Base-by-base conservation (phyloP, 1,140 invertebrate species). In the Manduca sexta region DNA sequence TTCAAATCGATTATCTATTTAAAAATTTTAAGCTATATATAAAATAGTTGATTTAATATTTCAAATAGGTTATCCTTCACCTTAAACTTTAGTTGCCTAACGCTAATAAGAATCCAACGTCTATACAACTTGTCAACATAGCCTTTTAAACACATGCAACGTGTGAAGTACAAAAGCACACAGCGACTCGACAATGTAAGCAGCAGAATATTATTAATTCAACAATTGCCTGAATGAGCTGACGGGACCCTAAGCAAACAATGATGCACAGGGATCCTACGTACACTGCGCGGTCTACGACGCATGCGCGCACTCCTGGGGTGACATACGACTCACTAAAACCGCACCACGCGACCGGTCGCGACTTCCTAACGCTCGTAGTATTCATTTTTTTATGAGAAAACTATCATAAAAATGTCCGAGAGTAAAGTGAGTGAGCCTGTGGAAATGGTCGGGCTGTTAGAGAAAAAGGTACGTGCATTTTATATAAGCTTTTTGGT, bases 401-500 rank as follows among this genome's bases (percentile, higher is more conserved):
- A 35, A 17, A 33, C 12, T 21, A 33, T 43, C 14, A 52, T 18
- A 11, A 59, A 41, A 49, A 69, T 69, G 66, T 30, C 43, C 2
- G 59, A 61, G 13, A 58, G 52, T 21, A 66, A 63, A 47, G 29
- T 15, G n/a, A 45, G 26, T 2, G 56, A 67, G 14, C 52, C 61
- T 1, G 64, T 45, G 0, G 68, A 70, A 34, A 70, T 43, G 13
- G 63, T 70, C 10, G 55, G 53, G 12, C 45, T 70, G 34, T 47
- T 70, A 29, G 61, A 67, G 10, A 58, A 61, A 49, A 67, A 70
- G 65, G 68, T 70, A 45, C 55, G 68, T 56, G 21, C 4, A 30
- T 40, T 42, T 49, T 56, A 40, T 18, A 6, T 37, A 18, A 10
- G 21, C 13, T 33, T 45, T 34, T 11, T 13, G 39, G 33, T 54